A percentile compares a stretch with the other conserved stretches of the same genome.
Evolutionary conservation across 2,797 vertebrate species (phyloP).

Genomic region (Hoplostethus atlanticus): DNA sequence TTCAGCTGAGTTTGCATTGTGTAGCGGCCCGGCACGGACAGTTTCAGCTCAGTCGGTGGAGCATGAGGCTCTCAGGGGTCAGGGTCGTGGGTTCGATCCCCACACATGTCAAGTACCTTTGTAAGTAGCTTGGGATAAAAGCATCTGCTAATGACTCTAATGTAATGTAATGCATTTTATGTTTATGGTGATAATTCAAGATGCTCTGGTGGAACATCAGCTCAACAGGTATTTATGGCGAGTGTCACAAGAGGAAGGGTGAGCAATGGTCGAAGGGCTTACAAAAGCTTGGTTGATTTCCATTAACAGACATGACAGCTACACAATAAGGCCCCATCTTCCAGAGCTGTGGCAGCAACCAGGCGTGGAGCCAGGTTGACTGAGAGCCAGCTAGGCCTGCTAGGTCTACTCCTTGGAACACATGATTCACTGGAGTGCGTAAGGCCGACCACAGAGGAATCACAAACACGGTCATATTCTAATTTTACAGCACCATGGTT

Average conservation of each 20-base stretch:
- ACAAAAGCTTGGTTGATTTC: constrained; percentile 56
- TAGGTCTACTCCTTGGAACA: constrained; percentile 72
- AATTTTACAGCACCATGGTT: constrained; percentile 68
- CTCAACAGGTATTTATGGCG: constrained; percentile 46
- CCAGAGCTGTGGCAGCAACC: constrained; percentile 58
- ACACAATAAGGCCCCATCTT: constrained; percentile 54
- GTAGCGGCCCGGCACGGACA: too few relatives aligned
- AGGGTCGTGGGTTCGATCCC: too few relatives aligned
- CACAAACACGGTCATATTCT: constrained; percentile 76
- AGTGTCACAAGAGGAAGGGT: constrained; percentile 25
- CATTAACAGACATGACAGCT: constrained; percentile 67
- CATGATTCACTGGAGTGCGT: constrained; percentile 77
- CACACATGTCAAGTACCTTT: too few relatives aligned
- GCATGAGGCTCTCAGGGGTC: too few relatives aligned
- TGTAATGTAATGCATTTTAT: background rate
- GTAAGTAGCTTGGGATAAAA: too few relatives aligned
- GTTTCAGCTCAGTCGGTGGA: too few relatives aligned
- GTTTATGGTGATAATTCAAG: constrained; percentile 52
- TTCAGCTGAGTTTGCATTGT: constrained; percentile 37
- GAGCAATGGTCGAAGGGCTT: constrained; percentile 45
- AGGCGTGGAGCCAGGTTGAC: constrained; percentile 59
- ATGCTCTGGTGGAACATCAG: constrained; percentile 30
- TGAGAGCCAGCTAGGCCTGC: constrained; percentile 53
- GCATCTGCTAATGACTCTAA: too few relatives aligned
- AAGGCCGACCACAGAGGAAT: constrained; percentile 70